Evolutionary conservation across 2,888 invertebrate genomes (phyloP).

Genomic region (Agapostemon virescens): DNA sequence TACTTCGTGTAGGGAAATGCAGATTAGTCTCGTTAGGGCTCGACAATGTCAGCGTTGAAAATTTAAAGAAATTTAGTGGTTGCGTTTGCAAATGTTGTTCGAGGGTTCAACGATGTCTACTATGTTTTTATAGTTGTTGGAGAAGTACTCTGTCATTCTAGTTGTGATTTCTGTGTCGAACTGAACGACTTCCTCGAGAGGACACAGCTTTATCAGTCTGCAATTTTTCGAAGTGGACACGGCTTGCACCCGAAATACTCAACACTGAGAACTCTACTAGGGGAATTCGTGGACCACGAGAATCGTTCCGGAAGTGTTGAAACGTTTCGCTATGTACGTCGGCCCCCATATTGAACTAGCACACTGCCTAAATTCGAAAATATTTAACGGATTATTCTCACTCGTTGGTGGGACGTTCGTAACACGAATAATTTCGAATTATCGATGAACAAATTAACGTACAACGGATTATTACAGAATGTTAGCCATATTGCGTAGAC

Average conservation of each 20-base stretch:
- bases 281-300: not conserved
- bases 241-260: not conserved
- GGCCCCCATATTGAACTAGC: not conserved
- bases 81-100: not conserved
- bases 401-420: not conserved
- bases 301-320: not conserved
- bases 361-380: not conserved
- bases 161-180: not conserved
- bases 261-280: not conserved
- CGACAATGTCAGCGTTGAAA: not conserved
- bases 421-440: not conserved
- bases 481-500: not conserved
- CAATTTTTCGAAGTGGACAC: constrained; percentile 1
- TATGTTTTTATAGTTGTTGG: not conserved
- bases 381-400: not conserved
- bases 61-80: not conserved
- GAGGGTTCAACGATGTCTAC: not conserved
- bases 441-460: not conserved
- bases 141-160: not conserved
- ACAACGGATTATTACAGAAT: not conserved
- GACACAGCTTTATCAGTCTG: not conserved
- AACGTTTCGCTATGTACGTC: not conserved
- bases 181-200: not conserved
- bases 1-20: not conserved
- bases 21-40: not conserved